phyloP scores from a whole-genome alignment of 2,113 vertebrate genomes.

The Phylloscopus trochiloides region DNA sequence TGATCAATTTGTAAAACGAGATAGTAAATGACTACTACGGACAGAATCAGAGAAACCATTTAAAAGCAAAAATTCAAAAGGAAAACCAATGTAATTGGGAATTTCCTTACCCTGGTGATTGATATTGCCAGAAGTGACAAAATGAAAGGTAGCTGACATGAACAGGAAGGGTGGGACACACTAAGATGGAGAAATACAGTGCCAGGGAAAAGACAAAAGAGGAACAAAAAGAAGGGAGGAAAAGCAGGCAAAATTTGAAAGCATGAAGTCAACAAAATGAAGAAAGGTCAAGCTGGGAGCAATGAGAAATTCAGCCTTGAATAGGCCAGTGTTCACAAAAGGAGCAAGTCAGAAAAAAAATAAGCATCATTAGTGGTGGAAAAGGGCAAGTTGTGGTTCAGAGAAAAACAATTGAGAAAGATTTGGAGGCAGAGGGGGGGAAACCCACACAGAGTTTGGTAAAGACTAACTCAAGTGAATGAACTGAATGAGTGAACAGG shows the following conservation, averaged over 20 bases:
- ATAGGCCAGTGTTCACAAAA: conserved; percentile 57
- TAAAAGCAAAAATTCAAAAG: neutral
- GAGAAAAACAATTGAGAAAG: conserved; percentile 46
- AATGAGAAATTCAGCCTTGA: conserved; percentile 34
- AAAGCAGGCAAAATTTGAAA: conserved; percentile 26
- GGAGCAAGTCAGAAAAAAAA: conserved; percentile 45
- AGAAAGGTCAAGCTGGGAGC: conserved; percentile 58
- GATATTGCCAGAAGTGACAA: neutral
- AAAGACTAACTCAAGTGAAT: conserved; percentile 5
- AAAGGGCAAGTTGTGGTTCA: conserved; percentile 59
- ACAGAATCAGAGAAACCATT: neutral
- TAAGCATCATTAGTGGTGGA: conserved; percentile 45
- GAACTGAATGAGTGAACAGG: neutral
- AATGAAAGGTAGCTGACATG: neutral
- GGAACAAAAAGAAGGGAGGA: conserved; percentile 23
- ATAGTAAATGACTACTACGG: neutral
- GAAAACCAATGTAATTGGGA: neutral
- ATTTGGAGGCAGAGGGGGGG: neutral
- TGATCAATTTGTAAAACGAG: neutral
- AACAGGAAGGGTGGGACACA: conserved; percentile 32
- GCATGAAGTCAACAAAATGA: conserved; percentile 49
- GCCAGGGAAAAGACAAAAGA: conserved; percentile 14
- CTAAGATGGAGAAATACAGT: conserved; percentile 38
- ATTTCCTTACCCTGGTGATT: neutral
- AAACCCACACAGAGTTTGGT: neutral